Base-by-base conservation (phyloP, 2,113 vertebrate species). In the Tretioscincus oriximinensis region DNA sequence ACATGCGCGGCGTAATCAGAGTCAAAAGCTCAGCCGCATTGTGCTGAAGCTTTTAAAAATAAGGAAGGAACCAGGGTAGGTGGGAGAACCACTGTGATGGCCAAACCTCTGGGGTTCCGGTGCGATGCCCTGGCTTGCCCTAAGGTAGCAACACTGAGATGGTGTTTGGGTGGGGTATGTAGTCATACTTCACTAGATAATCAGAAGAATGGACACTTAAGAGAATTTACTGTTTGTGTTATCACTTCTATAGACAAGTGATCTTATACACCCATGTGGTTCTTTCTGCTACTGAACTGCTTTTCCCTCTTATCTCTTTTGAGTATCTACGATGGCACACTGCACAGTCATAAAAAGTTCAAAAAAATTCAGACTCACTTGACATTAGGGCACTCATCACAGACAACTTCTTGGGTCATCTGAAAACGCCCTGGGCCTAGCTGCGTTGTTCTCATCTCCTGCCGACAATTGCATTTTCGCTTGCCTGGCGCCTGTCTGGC, bases 341-440 rank as follows among this genome's bases (percentile, higher is more conserved):
- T 0, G 71, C 54, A 26, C 0, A 6, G 0, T 29, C 0, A 71
- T 41, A 3, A 1, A 58, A 64, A 22, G 22, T 60, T 24, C 49
- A 5, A 5, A 60, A 12, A 12, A 90, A 9, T 1, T 16, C 29
- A 76, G 28, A 95, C 97, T 96, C 89, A 99, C 98, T 97, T 99
- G 54, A 99, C 97, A 22, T 99, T 99, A 9, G 98, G 97, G 89
- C 98, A 99, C 82, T 99, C 98, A 5, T 99, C 98, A 9, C 98
- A 99, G 88, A 99, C 98, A 72, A 96, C 97, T 93, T 99, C 98
- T 90, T 99, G 98, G 4, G 98, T 99, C 98, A 99, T 99, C 89
- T 99, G 98, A 94, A 99, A 99, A 70, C 98, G 97, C 0, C 98
- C 98, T 0, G 98, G 98, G n/a, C 98, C 98, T 54, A 99, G 90